Evolutionary conservation across 2,888 invertebrate species (phyloP), one percentile per base, ranked within the genome.

Genomic region (Cephus spinipes): DNA sequence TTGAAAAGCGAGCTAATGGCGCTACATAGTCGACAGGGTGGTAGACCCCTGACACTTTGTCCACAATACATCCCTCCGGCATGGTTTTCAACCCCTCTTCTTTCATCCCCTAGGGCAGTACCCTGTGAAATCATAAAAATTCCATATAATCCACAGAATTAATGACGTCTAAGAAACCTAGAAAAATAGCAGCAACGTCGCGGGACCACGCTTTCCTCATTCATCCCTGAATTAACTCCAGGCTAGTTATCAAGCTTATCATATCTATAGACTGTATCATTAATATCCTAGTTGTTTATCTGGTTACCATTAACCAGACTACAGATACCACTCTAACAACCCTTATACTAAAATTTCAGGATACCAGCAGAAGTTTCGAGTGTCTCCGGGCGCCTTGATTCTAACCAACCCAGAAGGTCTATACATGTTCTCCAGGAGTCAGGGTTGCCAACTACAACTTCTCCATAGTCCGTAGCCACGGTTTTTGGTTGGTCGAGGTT

Each of bases 1-100:
- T 77, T 77, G 75, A 77, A 77, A 77, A 77, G 77, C 77, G 73
- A 71, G 74, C 77, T 77, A 77, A 77, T 77, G 77, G 77, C 74
- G 74, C 75, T 34, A 69, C 71, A 75, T 40, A 71, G 71, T 31
- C 75, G 23, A 75, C 23, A 69, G 69, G 31, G 68, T 35, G 77
- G 74, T 55, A 34, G 69, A 33, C 69, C 40, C 71, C 77, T 77
- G 77, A 75, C 74, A 77, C 77, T 77, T 77, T 77, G 75, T 77
- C 75, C 74, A 77, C 77, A 74, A 77, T 77, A 68, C 77, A 68
- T 69, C 77, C 35, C 35, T 73, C n/a, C 73, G 11, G 12, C 9
- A 55, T 55, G 55, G 23, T 73, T 12, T n/a, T 4, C 55, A 30
- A 23, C 73, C 76, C 73, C 12, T n/a, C 69, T 68, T 34, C 73